Evolutionary conservation across 2,113 vertebrate genomes (phyloP), one percentile per base, ranked within the genome.

Genomic region (Ascaphus truei): DNA sequence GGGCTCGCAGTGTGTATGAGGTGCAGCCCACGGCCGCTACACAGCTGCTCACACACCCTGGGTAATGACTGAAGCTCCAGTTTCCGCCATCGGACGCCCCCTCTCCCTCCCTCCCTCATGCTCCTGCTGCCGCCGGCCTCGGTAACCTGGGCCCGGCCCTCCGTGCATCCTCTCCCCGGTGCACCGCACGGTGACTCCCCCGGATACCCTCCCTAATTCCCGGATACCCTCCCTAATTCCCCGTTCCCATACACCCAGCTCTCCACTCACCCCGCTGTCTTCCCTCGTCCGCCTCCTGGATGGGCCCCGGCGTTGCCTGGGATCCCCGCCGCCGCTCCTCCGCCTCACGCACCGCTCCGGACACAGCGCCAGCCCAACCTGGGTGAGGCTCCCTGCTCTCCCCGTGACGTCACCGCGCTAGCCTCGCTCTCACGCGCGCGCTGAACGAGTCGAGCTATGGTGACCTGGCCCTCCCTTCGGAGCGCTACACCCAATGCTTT

Each of bases 401-500:
- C 81, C 83, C 80, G 79, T 88, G 83, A 88, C 86, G 86, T 85
- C 80, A 83, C 80, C 74, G 82, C 84, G 80, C 79, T 78, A 64
- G 79, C 77, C 83, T 84, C 83, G 74, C 76, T 83, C 68, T 74
- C 76, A 79, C 55, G 67, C 68, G 72, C 76, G 73, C 72, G 69
- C 74, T 76, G 75, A 74, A 75, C 73, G 74, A 36, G 61, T 61
- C 68, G 22, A 74, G 72, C n/a, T n/a, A n/a, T 33, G 27, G 25
- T 34, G 59, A 37, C 62, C 56, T 8, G 58, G 48, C 7, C 37
- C 27, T 37, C 23, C 31, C 52, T 43, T 15, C 73, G 26, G 39
- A 29, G 41, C 53, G 53, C 2, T 3, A n/a, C n/a, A n/a, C 39
- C 11, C 34, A 1, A 13, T 7, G 22, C 33, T 2, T 16, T 6